Evolutionary conservation across 2,888 invertebrate genomes (phyloP).

Genomic region (Pollenia angustigena): DNA sequence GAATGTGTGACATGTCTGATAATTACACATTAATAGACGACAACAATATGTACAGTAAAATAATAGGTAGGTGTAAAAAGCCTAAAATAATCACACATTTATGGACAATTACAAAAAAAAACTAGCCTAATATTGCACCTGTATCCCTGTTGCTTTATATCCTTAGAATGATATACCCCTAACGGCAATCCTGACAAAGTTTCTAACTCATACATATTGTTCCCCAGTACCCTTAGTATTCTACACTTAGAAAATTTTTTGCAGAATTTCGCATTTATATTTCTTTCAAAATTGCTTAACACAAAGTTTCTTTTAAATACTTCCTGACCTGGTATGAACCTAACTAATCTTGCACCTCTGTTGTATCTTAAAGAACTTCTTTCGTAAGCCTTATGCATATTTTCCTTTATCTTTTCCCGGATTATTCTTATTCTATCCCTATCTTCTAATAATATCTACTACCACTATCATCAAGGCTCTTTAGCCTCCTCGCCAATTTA

Average conservation of each 20-base stretch:
- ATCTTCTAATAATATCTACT: background rate
- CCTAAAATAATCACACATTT: no score
- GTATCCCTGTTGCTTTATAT: background rate
- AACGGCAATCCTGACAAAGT: background rate
- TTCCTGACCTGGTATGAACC: conserved; percentile 8
- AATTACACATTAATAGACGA: no score
- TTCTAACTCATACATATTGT: conserved; percentile 1
- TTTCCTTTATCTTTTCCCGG: background rate
- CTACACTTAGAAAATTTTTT: conserved; percentile 1
- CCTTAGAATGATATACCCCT: background rate
- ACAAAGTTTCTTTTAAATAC: conserved; percentile 4
- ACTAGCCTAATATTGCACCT: background rate
- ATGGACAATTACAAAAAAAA: background rate
- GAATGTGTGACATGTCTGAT: no score
- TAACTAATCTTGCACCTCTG: background rate
- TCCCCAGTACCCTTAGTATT: background rate
- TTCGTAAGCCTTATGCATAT: background rate
- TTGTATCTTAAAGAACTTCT: background rate
- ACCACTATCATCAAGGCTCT: background rate
- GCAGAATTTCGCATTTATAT: background rate
- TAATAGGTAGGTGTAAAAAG: no score
- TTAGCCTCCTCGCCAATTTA: background rate
- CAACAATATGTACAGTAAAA: no score
- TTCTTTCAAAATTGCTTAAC: background rate
- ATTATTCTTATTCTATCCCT: background rate